Conservation (phyloP, 1,140 invertebrate species). For the Trichonephila inaurata region DNA sequence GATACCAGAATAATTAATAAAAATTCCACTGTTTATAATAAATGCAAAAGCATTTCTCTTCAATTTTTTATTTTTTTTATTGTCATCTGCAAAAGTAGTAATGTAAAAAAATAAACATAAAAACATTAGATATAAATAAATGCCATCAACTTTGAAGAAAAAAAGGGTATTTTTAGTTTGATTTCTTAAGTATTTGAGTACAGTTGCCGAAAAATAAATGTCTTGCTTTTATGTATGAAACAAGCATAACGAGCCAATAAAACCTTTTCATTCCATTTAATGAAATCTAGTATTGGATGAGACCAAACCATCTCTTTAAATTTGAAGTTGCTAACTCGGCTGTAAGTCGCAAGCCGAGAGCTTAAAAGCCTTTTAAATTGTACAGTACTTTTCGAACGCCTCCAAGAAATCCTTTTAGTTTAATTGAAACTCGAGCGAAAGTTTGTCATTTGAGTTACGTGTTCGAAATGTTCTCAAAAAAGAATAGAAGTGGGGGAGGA, state of each 20-base stretch:
- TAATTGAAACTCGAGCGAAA: constrained; percentile 73
- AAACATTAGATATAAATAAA: too few species aligned
- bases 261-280: neutral
- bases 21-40: too few species aligned
- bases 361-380: constrained; percentile 66
- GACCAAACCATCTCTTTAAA: neutral
- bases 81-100: too few species aligned
- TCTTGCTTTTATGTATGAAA: neutral
- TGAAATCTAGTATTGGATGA: constrained; percentile 10
- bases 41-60: too few species aligned
- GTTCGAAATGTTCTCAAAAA: neutral
- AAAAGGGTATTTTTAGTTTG: too few species aligned
- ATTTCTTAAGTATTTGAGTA: too few species aligned
- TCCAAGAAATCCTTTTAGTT: constrained; percentile 69
- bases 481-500: too few species aligned
- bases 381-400: constrained; percentile 46
- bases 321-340: neutral
- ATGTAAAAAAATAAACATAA: too few species aligned
- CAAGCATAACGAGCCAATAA: neutral
- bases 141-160: too few species aligned
- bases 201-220: neutral
- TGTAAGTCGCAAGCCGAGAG: constrained; percentile 6
- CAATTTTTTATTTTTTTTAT: too few species aligned
- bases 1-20: too few species aligned
- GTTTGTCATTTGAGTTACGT: constrained; percentile 67